A percentile compares a stretch with the other conserved stretches of the same genome.
phyloP scores from a whole-genome alignment of 2,113 vertebrate species.

The Hystrix brachyura region DNA sequence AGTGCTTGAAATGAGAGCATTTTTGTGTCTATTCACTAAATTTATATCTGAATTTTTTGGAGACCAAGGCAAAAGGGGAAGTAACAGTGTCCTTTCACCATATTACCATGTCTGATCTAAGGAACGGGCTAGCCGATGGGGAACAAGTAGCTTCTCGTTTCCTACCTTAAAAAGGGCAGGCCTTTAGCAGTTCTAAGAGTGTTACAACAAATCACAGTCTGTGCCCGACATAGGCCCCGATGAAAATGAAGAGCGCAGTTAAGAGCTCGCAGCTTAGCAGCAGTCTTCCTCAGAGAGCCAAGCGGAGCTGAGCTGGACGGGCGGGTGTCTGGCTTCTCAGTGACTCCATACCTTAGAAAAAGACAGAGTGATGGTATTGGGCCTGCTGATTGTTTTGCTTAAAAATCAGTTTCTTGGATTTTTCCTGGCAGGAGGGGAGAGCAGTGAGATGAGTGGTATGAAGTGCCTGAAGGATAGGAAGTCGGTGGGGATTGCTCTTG shows the following conservation, averaged over 20 bases:
- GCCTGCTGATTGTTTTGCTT: not conserved
- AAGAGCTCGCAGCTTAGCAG: not conserved
- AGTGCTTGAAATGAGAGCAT: not conserved
- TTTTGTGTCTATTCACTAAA: not conserved
- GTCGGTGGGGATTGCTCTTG: not conserved
- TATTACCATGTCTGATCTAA: not conserved
- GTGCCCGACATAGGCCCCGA: not conserved
- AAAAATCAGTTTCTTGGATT: not conserved
- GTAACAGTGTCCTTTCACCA: not conserved
- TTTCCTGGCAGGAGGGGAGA: conserved; percentile 9
- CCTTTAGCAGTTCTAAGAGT: not conserved
- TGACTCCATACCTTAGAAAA: not conserved
- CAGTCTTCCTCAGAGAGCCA: not conserved
- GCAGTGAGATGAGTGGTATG: not conserved
- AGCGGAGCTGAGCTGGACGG: not conserved
- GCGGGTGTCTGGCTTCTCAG: not conserved
- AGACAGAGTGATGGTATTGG: not conserved
- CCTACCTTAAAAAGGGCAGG: not conserved
- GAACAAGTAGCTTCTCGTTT: not conserved
- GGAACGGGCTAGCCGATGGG: not conserved
- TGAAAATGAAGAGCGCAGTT: not conserved
- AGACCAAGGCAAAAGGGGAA: not conserved
- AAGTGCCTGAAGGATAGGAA: not conserved
- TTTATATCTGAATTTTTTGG: not conserved
- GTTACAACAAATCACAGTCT: not conserved